Evolutionary conservation across 2,797 vertebrate species (phyloP), one percentile per base, ranked within the genome.

Genomic region (Oryzias dopingdopingensis): DNA sequence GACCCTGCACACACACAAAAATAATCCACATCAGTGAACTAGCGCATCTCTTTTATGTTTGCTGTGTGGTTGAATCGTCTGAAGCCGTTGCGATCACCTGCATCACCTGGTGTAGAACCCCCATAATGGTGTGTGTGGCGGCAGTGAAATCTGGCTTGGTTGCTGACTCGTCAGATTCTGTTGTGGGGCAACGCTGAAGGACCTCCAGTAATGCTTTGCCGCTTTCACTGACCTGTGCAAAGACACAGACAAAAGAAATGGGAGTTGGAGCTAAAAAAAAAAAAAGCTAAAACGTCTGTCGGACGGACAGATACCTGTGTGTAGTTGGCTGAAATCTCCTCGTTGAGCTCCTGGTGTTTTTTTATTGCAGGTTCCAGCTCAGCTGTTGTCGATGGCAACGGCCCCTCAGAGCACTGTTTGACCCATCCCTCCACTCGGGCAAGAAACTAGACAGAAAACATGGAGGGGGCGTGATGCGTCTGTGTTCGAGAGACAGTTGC

Each of bases 171-270:
- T 97, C 95, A 0, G 94, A 89, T 55, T 96, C 96, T 0, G 91
- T 87, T 0, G 91, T 90, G 59, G 95, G 85, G 40, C 94, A 93
- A 45, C 94, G 92, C 85, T 99, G 96, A 1, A 99, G 89, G 6
- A 97, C 94, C 17, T 99, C 97, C 84, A 99, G 59, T 51, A 99
- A 78, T 0, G 95, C 95, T 87, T 98, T 98, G 63, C 97, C 96
- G 50, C 96, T 97, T 78, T 98, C 95, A 85, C 96, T 98, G 49
- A 98, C 95, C 97, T 98, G 82, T 37, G 73, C 42, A 55, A 29
- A 63, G 20, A 63, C 45, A 16, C 64, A 20, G 13, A 14, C 42
- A 17, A 44, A 4, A 4, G 42, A 46, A 18, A 12, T 4, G 2
- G 15, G 18, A 23, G 7, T 23, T 17, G 15, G 17, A 24, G 18